Evolutionary conservation across 92 coral and sea anemone species (phyloP).

Genomic region (Virgularia gustaviana): DNA sequence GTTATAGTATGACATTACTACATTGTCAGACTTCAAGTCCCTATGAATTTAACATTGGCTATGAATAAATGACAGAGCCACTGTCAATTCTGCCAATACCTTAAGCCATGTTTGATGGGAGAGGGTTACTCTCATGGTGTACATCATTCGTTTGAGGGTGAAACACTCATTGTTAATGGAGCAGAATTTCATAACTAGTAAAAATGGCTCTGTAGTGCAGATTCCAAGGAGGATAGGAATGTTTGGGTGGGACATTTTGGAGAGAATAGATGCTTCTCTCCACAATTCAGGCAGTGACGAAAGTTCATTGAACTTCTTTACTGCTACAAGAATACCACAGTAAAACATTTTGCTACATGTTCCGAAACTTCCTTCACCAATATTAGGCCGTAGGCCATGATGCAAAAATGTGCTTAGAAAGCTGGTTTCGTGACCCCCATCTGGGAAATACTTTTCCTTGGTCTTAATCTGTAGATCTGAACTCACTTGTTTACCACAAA

Average conservation of each 20-base stretch:
- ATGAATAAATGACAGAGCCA: not conserved
- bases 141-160: constrained; percentile 1
- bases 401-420: not conserved
- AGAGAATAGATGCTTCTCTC: not conserved
- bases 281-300: not conserved
- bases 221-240: constrained; percentile 10
- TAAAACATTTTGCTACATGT: constrained; percentile 10
- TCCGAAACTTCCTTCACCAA: constrained; percentile 20
- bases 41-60: not conserved
- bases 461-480: not conserved
- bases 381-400: constrained; percentile 1
- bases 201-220: not conserved
- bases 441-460: not conserved
- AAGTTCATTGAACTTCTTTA: constrained; percentile 8
- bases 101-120: not conserved
- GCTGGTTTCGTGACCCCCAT: constrained; percentile 19
- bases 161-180: not conserved
- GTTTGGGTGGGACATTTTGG: not conserved
- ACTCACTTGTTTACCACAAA: not conserved
- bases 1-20: not conserved
- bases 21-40: constrained; percentile 18
- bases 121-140: not conserved
- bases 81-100: not conserved
- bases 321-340: constrained; percentile 14
- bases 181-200: not conserved